Base-by-base conservation (phyloP, 2,888 invertebrate genomes). In the Apotomis betuletana region DNA sequence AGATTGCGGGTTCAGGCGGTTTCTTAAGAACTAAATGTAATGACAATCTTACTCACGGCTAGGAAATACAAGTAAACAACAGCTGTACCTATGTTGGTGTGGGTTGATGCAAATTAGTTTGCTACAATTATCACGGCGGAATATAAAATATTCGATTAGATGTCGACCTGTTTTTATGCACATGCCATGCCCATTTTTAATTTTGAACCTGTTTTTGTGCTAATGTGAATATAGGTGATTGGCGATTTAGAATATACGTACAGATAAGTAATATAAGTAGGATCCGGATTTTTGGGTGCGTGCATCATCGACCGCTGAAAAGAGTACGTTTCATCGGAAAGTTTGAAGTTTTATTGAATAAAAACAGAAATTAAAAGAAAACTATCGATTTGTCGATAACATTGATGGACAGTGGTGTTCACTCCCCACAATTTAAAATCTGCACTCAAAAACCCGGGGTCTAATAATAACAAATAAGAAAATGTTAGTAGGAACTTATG, bases 51-150 rank as follows among this genome's bases (percentile, higher is more conserved):
- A 91, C 77, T 91, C 91, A 91, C 79, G 79, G 79, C 75, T 76
- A 85, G 83, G 83, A 83, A 84, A 91, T 90, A 79, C 76, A 76
- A 77, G 78, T 81, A 80, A 81, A 82, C 81, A 85, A 85, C 90
- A 90, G 87, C 83, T 87, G 85, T 86, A 79, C 81, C 78, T 78
- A 77, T 82, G 83, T 81, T 80, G 79, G 81, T 83, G 78, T 77
- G 76, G 76, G 77, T 13, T 46, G 65, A 89, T 89, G 87, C 80
- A 85, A 88, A 90, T 89, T 76, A 83, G 81, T 77, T 65, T 80
- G 81, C 81, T 86, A 84, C 84, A 86, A 61, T 75, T 75, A 62
- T 72, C 69, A 51, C 67, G 13, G 68, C 58, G 51, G 70, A 74
- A 69, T 61, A 67, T 71, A 51, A 51, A 51, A 63, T 68, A 54